phyloP scores from a whole-genome alignment of 1,140 invertebrate genomes.

The Drosophila novamexicana region DNA sequence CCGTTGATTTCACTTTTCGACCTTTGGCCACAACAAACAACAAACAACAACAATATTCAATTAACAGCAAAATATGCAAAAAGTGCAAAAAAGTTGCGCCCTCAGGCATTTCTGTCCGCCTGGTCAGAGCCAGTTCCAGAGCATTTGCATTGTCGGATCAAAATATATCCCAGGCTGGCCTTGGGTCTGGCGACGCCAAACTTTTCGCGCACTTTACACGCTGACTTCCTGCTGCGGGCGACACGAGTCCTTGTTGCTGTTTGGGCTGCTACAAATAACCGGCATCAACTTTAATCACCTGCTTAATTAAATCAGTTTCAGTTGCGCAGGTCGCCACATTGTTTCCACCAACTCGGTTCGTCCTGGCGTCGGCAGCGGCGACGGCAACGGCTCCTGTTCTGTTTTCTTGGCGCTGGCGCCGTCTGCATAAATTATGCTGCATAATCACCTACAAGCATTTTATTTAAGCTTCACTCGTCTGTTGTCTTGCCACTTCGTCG shows the following conservation, averaged over 20 bases:
- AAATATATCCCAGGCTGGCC: conserved; percentile 38
- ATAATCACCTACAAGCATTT: conserved; percentile 78
- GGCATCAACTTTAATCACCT: conserved; percentile 83
- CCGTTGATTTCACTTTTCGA: conserved; percentile 63
- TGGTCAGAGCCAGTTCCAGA: neutral
- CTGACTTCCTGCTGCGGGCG: conserved; percentile 37
- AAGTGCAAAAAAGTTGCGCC: conserved; percentile 56
- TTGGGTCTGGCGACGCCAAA: conserved; percentile 38
- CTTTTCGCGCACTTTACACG: conserved; percentile 63
- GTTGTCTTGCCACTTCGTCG: conserved; percentile 30
- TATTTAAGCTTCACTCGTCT: conserved; percentile 65
- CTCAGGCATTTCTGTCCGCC: conserved; percentile 20
- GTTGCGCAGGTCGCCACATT: conserved; percentile 42
- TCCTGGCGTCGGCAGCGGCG: neutral
- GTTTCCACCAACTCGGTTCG: neutral
- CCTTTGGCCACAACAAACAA: conserved; percentile 26
- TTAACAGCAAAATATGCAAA: conserved; percentile 47
- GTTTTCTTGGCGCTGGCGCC: conserved; percentile 37
- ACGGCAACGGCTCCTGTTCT: conserved; percentile 12
- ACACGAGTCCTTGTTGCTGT: conserved; percentile 51
- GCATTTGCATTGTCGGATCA: conserved; percentile 58
- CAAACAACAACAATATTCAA: conserved; percentile 22
- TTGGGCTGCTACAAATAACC: conserved; percentile 76
- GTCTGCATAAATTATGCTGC: conserved; percentile 77
- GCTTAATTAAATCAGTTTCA: conserved; percentile 82